Base-by-base conservation (phyloP, 1,140 invertebrate species). In the Copidosoma floridanum region DNA sequence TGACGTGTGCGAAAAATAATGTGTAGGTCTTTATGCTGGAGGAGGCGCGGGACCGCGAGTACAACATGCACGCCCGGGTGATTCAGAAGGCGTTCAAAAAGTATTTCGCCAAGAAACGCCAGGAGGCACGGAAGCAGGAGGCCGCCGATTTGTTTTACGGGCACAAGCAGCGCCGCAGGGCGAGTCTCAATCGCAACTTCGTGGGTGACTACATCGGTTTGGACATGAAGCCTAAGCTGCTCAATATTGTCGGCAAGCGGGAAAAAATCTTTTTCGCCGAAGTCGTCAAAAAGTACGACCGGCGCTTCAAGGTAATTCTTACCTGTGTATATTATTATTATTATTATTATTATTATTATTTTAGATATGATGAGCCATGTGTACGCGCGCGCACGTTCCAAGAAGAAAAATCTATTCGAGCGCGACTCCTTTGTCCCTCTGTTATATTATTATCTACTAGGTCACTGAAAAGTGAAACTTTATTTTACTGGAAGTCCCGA, bases 1-100 rank as follows among this genome's bases (percentile, higher is more conserved):
- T n/a, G n/a, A n/a, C n/a, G n/a, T n/a, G n/a, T n/a, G n/a, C n/a
- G n/a, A n/a, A n/a, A n/a, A n/a, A n/a, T n/a, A n/a, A n/a, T n/a
- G n/a, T n/a, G n/a, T n/a, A n/a, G n/a, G n/a, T n/a, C n/a, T 91
- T 91, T 71, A 81, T 89, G 71, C 68, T 91, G 57, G 89, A 91
- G 76, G 89, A 91, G 75, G 79, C 84, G 48, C 75, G 89, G 48
- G 89, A 91, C 62, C 77, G 88, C 57, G 86, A 87, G 69, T 91
- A 85, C 76, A 89, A 91, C 73, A 74, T 78, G 47, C 88, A 85
- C 71, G 88, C 89, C 1, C 74, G 88, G 66, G 76, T 88, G 3
- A 88, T 91, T 41, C 89, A 91, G 73, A 88, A 88, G 73, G 85
- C 87, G 1, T 91, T 89, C 70, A 83, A 86, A 55, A 84, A 86